phyloP scores from a whole-genome alignment of 2,797 vertebrate genomes.

The Macropodus opercularis region DNA sequence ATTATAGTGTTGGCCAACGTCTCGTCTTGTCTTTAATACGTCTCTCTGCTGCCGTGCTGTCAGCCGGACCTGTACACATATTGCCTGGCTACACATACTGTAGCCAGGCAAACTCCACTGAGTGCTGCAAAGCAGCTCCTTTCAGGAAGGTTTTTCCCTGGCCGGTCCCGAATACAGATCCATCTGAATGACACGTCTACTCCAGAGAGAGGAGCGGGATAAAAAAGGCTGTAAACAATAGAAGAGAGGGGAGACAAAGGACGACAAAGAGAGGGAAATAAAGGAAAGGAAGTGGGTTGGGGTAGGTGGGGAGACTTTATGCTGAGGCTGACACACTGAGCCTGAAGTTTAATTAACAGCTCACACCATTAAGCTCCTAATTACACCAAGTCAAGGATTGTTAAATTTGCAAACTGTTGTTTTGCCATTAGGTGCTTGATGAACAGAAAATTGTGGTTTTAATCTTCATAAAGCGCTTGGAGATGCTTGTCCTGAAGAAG shows the following conservation, averaged over 20 bases:
- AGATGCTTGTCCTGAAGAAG: neutral
- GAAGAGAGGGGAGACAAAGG: neutral
- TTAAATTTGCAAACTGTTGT: conserved; percentile 22
- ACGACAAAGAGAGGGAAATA: neutral
- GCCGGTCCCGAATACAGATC: conserved; percentile 27
- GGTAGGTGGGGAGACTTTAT: no score
- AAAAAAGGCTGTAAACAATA: conserved; percentile 12
- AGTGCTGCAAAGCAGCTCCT: conserved; percentile 35
- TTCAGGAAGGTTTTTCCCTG: neutral
- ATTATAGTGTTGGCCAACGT: neutral
- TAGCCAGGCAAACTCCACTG: neutral
- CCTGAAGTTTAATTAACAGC: conserved; percentile 43
- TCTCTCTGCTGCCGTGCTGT: neutral
- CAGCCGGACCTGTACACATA: neutral
- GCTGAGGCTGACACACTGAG: conserved; percentile 7
- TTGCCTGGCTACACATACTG: no score
- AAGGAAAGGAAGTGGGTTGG: no score
- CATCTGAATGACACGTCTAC: conserved; percentile 24
- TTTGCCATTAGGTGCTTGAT: conserved; percentile 36
- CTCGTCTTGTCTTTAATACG: conserved; percentile 1
- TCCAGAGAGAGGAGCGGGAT: conserved; percentile 1
- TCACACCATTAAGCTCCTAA: conserved; percentile 46
- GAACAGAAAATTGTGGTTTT: conserved; percentile 19
- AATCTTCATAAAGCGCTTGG: conserved; percentile 16
- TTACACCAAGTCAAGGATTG: conserved; percentile 36